Evolutionary conservation across 1,140 invertebrate species (phyloP), one percentile per base, ranked within the genome.

Genomic region (Alviniconcha marisindica): DNA sequence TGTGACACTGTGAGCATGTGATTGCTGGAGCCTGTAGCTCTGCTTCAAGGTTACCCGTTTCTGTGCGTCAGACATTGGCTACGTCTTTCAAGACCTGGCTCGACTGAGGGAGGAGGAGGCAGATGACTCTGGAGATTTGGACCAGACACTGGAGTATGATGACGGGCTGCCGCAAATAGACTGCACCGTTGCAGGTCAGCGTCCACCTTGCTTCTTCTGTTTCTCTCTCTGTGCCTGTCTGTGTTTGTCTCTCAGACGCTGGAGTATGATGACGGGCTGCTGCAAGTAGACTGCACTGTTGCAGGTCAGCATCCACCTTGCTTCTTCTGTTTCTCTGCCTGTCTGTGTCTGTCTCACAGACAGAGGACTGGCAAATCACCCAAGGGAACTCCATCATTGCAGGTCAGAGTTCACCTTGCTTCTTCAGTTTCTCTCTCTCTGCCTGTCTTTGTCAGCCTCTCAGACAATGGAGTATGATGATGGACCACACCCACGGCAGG

Each of bases 1-100:
- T n/a, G n/a, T n/a, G n/a, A n/a, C n/a, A n/a, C n/a, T n/a, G n/a
- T n/a, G n/a, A n/a, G n/a, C n/a, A n/a, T n/a, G n/a, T n/a, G n/a
- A n/a, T n/a, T n/a, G n/a, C n/a, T n/a, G n/a, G n/a, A n/a, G n/a
- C n/a, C n/a, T n/a, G n/a, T n/a, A n/a, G n/a, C n/a, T n/a, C n/a
- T n/a, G n/a, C n/a, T n/a, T n/a, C n/a, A n/a, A n/a, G n/a, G n/a
- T n/a, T n/a, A n/a, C n/a, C n/a, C n/a, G 21, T 31, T 63, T 63
- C 7, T 63, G 21, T 63, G 10, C 7, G 28, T 31, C 21, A 92
- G 91, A 92, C 85, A 85, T 92, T 71, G 89, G 91, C 36, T 92
- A 88, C 81, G 80, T 91, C 42, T 92, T 86, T 81, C 90, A 92
- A 86, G 87, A 89, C 69, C 66, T 89, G 81, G 81, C 79, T 48